phyloP scores from a whole-genome alignment of 2,888 invertebrate species.

The Clitarchus hookeri region DNA sequence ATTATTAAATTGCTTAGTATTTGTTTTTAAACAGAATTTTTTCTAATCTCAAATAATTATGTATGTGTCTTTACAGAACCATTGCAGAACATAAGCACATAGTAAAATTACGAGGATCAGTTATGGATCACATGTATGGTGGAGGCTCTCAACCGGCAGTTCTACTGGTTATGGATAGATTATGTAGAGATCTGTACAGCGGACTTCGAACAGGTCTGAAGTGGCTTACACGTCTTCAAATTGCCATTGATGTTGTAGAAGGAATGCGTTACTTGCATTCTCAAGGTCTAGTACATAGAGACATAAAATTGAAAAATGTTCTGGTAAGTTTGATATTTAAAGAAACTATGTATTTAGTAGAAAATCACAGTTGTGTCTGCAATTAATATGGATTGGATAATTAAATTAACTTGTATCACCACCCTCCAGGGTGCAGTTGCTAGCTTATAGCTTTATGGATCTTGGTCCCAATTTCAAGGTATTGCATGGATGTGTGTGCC shows the following conservation, averaged over 20 bases:
- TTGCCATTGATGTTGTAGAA: constrained; percentile 82
- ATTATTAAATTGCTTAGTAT: too few species aligned
- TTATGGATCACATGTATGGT: constrained; percentile 78
- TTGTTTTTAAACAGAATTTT: too few species aligned
- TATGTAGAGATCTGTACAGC: constrained; percentile 76
- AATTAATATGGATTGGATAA: too few species aligned
- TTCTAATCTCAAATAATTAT: not conserved
- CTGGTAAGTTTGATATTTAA: constrained; percentile 58
- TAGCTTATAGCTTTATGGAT: too few species aligned
- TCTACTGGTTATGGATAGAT: constrained; percentile 76
- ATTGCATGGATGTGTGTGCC: too few species aligned
- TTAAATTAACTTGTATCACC: too few species aligned
- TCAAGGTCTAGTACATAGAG: constrained; percentile 84
- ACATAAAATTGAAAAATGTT: constrained; percentile 89
- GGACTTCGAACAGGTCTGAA: constrained; percentile 71
- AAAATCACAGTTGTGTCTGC: too few species aligned
- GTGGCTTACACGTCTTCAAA: constrained; percentile 66
- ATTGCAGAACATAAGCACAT: constrained; percentile 82
- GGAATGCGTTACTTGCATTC: constrained; percentile 88
- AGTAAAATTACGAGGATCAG: constrained; percentile 74
- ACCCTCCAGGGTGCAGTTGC: too few species aligned
- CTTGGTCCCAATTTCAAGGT: too few species aligned
- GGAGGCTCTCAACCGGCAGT: constrained; percentile 73
- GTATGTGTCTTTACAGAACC: constrained; percentile 59
- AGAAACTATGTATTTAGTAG: not conserved